Conservation (phyloP, 1,140 invertebrate species). For the Chlorops oryzae region DNA sequence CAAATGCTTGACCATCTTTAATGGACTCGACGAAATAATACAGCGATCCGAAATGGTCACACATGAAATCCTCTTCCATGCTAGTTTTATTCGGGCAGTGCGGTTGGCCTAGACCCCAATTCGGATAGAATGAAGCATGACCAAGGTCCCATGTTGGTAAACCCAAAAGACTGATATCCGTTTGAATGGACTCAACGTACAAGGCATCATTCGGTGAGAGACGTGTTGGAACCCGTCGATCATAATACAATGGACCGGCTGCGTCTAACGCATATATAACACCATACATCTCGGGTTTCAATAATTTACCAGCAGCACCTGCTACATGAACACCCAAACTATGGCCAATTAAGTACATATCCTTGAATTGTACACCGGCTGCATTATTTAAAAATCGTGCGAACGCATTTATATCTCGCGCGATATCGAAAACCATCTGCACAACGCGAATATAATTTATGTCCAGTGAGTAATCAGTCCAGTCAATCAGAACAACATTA, state of each 20-base stretch:
- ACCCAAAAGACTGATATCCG: slow-evolving; percentile 53
- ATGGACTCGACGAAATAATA: slow-evolving; percentile 43
- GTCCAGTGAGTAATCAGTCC: slow-evolving; percentile 39
- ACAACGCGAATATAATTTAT: slow-evolving; percentile 18
- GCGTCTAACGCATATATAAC: slow-evolving; percentile 49
- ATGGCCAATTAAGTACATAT: slow-evolving; percentile 45
- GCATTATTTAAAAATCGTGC: slow-evolving; percentile 30
- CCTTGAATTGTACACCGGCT: slow-evolving; percentile 19
- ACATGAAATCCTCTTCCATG: slow-evolving; percentile 22
- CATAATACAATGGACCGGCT: slow-evolving; percentile 44
- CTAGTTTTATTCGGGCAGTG: slow-evolving; percentile 45
- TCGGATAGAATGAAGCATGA: slow-evolving; percentile 55
- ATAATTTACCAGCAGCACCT: slow-evolving; percentile 37
- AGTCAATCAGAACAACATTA: slow-evolving; percentile 54
- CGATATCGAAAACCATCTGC: slow-evolving; percentile 15
- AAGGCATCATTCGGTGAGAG: slow-evolving; percentile 53
- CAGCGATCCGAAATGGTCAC: slow-evolving; percentile 45
- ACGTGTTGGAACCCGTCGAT: slow-evolving; percentile 25
- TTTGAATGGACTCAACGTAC: slow-evolving; percentile 64
- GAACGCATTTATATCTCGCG: slow-evolving; percentile 26
- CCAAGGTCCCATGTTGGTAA: slow-evolving; percentile 47
- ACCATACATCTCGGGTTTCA: slow-evolving; percentile 26
- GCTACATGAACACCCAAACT: slow-evolving; percentile 48
- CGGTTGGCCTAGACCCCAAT: slow-evolving; percentile 46
- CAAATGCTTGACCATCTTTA: slow-evolving; percentile 11